Percentiles rank a stretch among this genome's conserved stretches.
phyloP scores from a whole-genome alignment of 2,797 vertebrate genomes.

The Alcedo atthis region DNA sequence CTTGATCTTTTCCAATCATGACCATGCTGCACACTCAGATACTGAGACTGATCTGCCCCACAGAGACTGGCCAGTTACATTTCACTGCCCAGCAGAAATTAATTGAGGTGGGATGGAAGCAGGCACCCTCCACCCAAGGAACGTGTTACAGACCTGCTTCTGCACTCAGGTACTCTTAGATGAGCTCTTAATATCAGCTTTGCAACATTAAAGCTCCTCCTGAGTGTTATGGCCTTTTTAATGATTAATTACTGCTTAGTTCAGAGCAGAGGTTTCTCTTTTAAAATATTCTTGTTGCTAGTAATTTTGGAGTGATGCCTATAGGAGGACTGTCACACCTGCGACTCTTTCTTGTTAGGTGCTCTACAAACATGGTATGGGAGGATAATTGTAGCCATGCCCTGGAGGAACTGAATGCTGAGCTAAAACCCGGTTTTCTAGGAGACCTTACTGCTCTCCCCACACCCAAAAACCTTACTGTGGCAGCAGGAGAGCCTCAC shows the following conservation, averaged over 20 bases:
- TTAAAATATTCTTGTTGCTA: neutral
- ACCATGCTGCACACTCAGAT: neutral
- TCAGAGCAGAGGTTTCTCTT: neutral
- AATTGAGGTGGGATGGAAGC: neutral
- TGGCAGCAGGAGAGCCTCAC: neutral
- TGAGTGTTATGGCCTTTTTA: neutral
- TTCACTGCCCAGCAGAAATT: neutral
- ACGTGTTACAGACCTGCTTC: fast-evolving
- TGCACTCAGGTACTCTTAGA: neutral
- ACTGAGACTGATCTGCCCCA: neutral
- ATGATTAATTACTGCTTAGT: neutral
- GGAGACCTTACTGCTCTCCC: neutral
- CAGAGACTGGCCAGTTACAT: neutral
- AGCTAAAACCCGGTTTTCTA: neutral
- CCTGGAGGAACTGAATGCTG: neutral
- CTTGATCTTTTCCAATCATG: neutral
- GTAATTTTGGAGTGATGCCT: neutral
- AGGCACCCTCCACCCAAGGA: neutral
- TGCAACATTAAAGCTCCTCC: neutral
- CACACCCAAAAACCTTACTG: neutral
- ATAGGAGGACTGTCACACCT: neutral
- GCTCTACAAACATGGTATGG: neutral
- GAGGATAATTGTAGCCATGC: neutral
- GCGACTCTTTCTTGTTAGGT: neutral
- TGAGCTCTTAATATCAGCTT: neutral